phyloP scores from a whole-genome alignment of 1,140 invertebrate genomes.

The Aphaenogaster ashmeadi region DNA sequence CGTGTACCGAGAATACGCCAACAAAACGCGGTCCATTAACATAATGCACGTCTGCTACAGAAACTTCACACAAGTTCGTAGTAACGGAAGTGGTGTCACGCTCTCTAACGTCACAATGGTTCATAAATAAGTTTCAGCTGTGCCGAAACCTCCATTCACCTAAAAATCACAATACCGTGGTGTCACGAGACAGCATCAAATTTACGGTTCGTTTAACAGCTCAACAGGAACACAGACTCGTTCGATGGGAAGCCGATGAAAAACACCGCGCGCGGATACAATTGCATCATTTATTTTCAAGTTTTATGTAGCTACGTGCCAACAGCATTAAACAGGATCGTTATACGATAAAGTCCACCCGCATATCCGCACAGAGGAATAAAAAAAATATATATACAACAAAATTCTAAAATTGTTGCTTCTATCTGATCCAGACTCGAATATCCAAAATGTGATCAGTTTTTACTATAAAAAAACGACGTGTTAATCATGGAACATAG shows the following conservation, averaged over 20 bases:
- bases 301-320: constrained; percentile 49
- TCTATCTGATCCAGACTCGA: neutral
- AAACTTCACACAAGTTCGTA: constrained; percentile 62
- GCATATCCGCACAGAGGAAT: neutral
- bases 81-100: constrained; percentile 64
- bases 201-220: constrained; percentile 67
- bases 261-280: constrained; percentile 46
- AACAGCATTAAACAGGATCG: constrained; percentile 36
- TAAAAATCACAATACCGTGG: constrained; percentile 59
- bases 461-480: neutral
- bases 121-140: constrained; percentile 69
- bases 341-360: constrained; percentile 40
- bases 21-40: constrained; percentile 62
- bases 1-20: constrained; percentile 16
- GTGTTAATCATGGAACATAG: neutral
- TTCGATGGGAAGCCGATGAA: constrained; percentile 47
- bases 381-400: constrained; percentile 26
- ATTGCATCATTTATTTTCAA: constrained; percentile 57
- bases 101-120: constrained; percentile 71
- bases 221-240: neutral
- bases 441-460: neutral
- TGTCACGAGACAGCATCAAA: constrained; percentile 60
- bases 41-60: constrained; percentile 62
- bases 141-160: constrained; percentile 62
- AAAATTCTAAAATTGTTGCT: constrained; percentile 29